Evolutionary conservation across 1,140 invertebrate species (phyloP).

Genomic region (Drosophila kurseongensis): DNA sequence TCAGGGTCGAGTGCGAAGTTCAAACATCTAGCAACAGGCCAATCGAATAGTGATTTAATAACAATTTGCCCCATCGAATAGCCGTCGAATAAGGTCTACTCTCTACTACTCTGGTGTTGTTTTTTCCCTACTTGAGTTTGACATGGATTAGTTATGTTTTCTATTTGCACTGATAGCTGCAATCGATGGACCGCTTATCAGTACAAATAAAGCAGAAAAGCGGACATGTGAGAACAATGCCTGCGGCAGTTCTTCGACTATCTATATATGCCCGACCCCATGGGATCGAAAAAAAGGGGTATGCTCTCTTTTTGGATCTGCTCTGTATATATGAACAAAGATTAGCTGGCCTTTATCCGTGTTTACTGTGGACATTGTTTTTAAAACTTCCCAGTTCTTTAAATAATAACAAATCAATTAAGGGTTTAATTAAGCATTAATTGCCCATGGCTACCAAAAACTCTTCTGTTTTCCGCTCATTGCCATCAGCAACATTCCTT

Average conservation of each 20-base stretch:
- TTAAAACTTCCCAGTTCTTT: background rate
- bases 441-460: constrained; percentile 19
- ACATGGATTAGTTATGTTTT: constrained; percentile 56
- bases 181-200: constrained; percentile 44
- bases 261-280: constrained; percentile 1
- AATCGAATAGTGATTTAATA: constrained; percentile 45
- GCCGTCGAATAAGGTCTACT: constrained; percentile 21
- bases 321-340: constrained; percentile 6
- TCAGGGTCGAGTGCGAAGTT: constrained; percentile 49
- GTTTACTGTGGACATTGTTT: constrained; percentile 1
- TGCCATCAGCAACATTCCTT: constrained; percentile 5
- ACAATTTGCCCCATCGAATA: constrained; percentile 25
- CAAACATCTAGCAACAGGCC: constrained; percentile 43
- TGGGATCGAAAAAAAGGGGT: constrained; percentile 1
- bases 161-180: constrained; percentile 48
- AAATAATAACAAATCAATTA: constrained; percentile 28
- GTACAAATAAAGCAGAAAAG: constrained; percentile 4
- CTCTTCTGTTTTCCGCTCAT: background rate
- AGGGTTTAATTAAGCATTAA: constrained; percentile 16
- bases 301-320: background rate
- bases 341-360: background rate
- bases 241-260: constrained; percentile 27
- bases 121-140: constrained; percentile 30
- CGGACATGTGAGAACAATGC: constrained; percentile 27
- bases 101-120: constrained; percentile 3